A percentile compares a stretch with the other conserved stretches of the same genome.
These are phyloP conservation scores for Ditylenchus weischeri DNA, from an alignment of 2,888 invertebrate genomes.

Conservation along the genomic window DNA sequence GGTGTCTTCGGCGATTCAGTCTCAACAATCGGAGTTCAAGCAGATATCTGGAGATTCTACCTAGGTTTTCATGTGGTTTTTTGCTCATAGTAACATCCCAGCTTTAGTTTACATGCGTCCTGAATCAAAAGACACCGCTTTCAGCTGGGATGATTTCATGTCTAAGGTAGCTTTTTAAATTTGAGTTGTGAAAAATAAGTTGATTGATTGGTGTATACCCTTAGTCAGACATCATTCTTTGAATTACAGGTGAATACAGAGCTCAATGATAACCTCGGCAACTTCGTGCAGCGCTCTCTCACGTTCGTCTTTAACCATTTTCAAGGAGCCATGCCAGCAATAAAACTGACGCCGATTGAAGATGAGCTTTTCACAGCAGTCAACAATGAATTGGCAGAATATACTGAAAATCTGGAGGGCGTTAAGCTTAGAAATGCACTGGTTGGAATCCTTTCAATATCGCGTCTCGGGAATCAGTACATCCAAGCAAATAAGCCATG, in stretches of 20 bases:
- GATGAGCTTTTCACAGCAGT: conserved; percentile 43
- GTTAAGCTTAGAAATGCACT: conserved; percentile 47
- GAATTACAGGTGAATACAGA: conserved; percentile 79
- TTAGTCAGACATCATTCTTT: too few species aligned
- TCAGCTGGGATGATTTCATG: conserved; percentile 66
- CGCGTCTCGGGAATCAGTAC: conserved; percentile 89
- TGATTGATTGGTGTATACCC: too few species aligned
- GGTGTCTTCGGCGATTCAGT: conserved; percentile 90
- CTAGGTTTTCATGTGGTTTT: conserved; percentile 64
- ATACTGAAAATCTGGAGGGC: conserved; percentile 44
- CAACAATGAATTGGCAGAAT: conserved; percentile 42
- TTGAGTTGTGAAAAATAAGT: too few species aligned
- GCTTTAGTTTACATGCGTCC: conserved; percentile 73
- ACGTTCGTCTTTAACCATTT: conserved; percentile 83
- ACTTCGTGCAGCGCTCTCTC: conserved; percentile 88
- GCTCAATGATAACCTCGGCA: conserved; percentile 91
- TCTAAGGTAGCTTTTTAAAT: conserved; percentile 63
- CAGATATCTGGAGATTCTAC: conserved; percentile 77
- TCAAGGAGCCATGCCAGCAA: conserved; percentile 59
- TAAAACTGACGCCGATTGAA: conserved; percentile 44
- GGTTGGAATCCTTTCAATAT: conserved; percentile 71
- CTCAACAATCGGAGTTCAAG: conserved; percentile 74
- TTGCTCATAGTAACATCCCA: too few species aligned
- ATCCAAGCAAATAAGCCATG: conserved; percentile 93
- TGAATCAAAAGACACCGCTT: conserved; percentile 68